Base-by-base conservation (phyloP, 2,888 invertebrate species). In the Ennomos quercinarius region DNA sequence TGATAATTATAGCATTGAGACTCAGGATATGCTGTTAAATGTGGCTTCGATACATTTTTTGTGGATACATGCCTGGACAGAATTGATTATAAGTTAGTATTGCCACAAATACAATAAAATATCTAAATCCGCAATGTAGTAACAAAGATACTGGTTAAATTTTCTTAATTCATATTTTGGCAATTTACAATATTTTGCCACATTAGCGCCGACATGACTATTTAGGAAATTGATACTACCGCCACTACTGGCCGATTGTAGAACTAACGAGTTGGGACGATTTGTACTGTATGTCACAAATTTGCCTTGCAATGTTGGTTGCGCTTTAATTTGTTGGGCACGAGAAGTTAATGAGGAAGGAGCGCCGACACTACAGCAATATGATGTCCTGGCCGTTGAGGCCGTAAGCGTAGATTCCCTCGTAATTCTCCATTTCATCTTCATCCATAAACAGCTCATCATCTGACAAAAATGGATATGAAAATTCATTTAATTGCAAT, bases 361-460 rank as follows among this genome's bases (percentile, higher is more conserved):
- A 44, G 56, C 10, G 38, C 40, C 17, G 50, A 37, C 8, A 10
- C 55, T 78, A 83, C 37, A 84, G 71, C 46, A 88, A 71, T 52
- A 87, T 72, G 51, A 89, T 76, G 66, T 83, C 78, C 6, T 73
- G 82, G n/a, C 75, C 76, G 50, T 78, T 73, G 41, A 84, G 55
- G 3, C 78, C 82, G 66, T 74, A 77, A 48, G 77, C 74, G 66
- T 74, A 79, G 41, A 84, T 50, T 8, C 68, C 78, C 10, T 84
- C 84, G 50, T 77, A 77, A 13, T 87, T 82, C 9, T 85, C 81
- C 35, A 83, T 61, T 5, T 86, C 87, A 6, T 87, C 27, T 27
- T 27, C 84, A 9, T 85, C 86, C 61, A 86, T 59, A 50, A 78
- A 84, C 40, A 81, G 46, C 36, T 87, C 88, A 37, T 89, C 88